A percentile compares a stretch with the other conserved stretches of the same genome.
Evolutionary conservation across 2,888 invertebrate genomes (phyloP).

Genomic region (Pandemis heparana): DNA sequence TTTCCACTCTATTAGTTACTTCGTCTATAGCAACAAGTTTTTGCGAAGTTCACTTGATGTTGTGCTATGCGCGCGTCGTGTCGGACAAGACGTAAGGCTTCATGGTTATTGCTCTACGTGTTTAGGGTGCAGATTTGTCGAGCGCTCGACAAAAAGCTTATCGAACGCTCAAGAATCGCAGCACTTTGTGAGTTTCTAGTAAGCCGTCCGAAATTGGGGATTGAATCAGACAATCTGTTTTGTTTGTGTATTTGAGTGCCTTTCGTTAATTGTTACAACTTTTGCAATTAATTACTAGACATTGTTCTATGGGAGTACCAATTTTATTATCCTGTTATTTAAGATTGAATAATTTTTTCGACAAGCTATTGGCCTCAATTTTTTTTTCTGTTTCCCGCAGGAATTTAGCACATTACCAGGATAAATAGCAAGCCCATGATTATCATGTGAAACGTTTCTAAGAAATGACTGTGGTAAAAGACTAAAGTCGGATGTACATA

Average conservation of each 20-base stretch:
- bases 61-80: constrained; percentile 51
- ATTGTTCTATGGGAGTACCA: not conserved
- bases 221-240: constrained; percentile 8
- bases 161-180: constrained; percentile 25
- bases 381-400: too few relatives aligned
- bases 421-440: too few relatives aligned
- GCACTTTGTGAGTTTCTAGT: constrained; percentile 3
- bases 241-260: constrained; percentile 21
- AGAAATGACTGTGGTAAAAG: too few relatives aligned
- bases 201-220: constrained; percentile 3
- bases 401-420: too few relatives aligned
- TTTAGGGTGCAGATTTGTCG: constrained; percentile 50
- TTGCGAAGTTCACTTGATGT: constrained; percentile 25
- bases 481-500: too few relatives aligned
- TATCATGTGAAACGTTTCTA: too few relatives aligned
- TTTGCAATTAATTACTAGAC: not conserved
- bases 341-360: not conserved
- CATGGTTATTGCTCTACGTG: constrained; percentile 53
- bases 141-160: constrained; percentile 44
- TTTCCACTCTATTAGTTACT: too few relatives aligned
- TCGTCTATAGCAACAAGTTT: constrained; percentile 5
- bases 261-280: constrained; percentile 19
- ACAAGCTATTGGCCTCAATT: not conserved
- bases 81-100: constrained; percentile 51
- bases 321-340: not conserved